phyloP scores from a whole-genome alignment of 1,140 invertebrate genomes.

The Polypedilum vanderplanki region DNA sequence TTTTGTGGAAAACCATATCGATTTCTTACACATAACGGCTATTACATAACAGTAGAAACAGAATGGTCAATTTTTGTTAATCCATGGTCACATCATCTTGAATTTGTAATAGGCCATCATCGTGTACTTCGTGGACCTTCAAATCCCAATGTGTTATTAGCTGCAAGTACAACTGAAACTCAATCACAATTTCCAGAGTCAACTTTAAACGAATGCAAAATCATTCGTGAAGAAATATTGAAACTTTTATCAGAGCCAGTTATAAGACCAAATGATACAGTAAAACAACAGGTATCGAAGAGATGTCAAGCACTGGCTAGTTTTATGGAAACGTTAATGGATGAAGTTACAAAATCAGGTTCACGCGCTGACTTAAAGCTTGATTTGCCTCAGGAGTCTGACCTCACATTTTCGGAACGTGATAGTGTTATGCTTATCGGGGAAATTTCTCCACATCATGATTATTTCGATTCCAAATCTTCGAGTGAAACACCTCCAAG shows the following conservation, averaged over 20 bases:
- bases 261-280: conserved; percentile 50
- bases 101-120: conserved; percentile 87
- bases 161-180: conserved; percentile 45
- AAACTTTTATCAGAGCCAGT: conserved; percentile 60
- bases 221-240: conserved; percentile 61
- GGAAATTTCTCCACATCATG: conserved; percentile 78
- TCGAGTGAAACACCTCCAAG: conserved; percentile 74
- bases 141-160: conserved; percentile 68
- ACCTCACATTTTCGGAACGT: conserved; percentile 55
- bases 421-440: conserved; percentile 71
- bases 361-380: conserved; percentile 45
- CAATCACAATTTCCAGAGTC: conserved; percentile 48
- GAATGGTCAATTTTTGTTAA: conserved; percentile 92
- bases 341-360: conserved; percentile 50
- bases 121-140: conserved; percentile 66
- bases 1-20: conserved; percentile 66
- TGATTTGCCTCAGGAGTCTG: conserved; percentile 51
- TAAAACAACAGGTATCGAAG: conserved; percentile 55
- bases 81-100: conserved; percentile 84
- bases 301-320: conserved; percentile 63
- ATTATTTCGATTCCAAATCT: conserved; percentile 71
- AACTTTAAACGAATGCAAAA: conserved; percentile 52
- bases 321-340: conserved; percentile 67
- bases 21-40: conserved; percentile 76
- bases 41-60: conserved; percentile 74